Percentiles rank a stretch among this genome's conserved stretches.
These are phyloP conservation scores for Drosophila bunnanda DNA, from an alignment of 2,888 invertebrate genomes.

Conservation along the genomic window DNA sequence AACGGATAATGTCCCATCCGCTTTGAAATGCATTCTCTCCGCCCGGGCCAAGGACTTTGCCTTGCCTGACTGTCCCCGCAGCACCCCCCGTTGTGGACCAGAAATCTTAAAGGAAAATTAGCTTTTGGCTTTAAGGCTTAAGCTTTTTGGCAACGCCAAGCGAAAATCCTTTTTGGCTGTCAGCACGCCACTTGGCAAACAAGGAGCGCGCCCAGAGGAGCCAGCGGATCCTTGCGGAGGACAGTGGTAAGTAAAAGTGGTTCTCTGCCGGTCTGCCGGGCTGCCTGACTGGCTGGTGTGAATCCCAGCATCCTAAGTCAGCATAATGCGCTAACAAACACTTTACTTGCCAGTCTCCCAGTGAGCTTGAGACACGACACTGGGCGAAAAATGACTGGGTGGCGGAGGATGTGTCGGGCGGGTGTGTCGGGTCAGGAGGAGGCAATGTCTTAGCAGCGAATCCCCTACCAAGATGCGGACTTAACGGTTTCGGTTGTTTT, in stretches of 20 bases:
- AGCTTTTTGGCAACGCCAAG: constrained; percentile 76
- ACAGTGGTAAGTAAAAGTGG: constrained; percentile 74
- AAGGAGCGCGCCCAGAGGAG: constrained; percentile 50
- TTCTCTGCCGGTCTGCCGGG: constrained; percentile 25
- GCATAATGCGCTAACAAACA: constrained; percentile 80
- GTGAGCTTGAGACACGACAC: constrained; percentile 43
- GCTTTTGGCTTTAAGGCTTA: constrained; percentile 80
- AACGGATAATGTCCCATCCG: constrained; percentile 72
- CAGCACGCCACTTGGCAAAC: constrained; percentile 80
- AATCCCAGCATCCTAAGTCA: constrained; percentile 68
- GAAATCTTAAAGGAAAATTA: constrained; percentile 78
- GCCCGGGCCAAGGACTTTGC: constrained; percentile 55
- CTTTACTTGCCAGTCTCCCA: constrained; percentile 60
- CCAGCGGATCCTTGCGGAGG: constrained; percentile 37
- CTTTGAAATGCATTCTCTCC: constrained; percentile 35
- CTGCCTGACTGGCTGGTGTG: constrained; percentile 39
- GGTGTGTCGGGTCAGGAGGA: constrained; percentile 15
- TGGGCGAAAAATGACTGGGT: constrained; percentile 24
- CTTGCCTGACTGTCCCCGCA: constrained; percentile 16
- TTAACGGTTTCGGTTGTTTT: constrained; percentile 42
- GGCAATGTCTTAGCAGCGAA: constrained; percentile 30
- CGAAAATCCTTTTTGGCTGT: constrained; percentile 80
- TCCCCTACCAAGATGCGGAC: constrained; percentile 28
- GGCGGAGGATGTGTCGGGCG: constrained; percentile 3
- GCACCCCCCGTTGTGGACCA: constrained; percentile 31